Conservation (phyloP, 2,113 vertebrate species). For the Paedocypris sp. region DNA sequence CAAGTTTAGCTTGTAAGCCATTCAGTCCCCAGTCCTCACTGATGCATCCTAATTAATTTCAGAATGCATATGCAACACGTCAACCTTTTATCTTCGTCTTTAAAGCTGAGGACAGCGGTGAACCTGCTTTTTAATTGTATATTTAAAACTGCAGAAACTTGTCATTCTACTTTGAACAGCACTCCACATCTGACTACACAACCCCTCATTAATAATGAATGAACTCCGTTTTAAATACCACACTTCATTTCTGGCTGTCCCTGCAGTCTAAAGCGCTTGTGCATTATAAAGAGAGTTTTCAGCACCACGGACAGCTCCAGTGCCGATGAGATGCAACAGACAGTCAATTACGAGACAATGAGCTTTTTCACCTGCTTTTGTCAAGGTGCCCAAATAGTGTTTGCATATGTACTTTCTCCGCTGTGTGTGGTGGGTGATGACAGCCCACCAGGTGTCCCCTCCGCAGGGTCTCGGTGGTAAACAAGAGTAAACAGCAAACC, state of each 20-base stretch:
- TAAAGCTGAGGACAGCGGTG: not conserved
- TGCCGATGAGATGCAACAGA: not conserved
- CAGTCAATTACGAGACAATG: not conserved
- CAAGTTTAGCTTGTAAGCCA: not conserved
- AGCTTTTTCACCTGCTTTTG: conserved; percentile 10
- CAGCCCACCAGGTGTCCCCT: conserved; percentile 60
- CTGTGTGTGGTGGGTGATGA: conserved; percentile 35
- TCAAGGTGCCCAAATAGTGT: conserved; percentile 7
- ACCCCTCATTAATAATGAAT: conserved; percentile 60
- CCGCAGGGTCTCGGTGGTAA: conserved; percentile 48
- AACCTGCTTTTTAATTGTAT: not conserved
- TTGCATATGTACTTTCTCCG: conserved; percentile 8
- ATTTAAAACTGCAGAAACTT: conserved; percentile 27
- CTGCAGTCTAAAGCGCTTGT: conserved; percentile 20
- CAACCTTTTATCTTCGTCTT: not conserved
- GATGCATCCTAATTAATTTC: not conserved
- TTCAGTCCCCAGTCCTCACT: not conserved
- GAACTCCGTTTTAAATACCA: conserved; percentile 56
- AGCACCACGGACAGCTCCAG: conserved; percentile 53
- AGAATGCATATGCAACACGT: not conserved
- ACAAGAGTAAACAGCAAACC: conserved; percentile 50
- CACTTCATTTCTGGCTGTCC: not conserved
- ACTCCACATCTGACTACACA: conserved; percentile 62
- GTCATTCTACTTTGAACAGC: conserved; percentile 64
- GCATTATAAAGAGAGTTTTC: conserved; percentile 42